Evolutionary conservation across 2,888 invertebrate genomes (phyloP).

Genomic region (Crossocerus cetratus): DNA sequence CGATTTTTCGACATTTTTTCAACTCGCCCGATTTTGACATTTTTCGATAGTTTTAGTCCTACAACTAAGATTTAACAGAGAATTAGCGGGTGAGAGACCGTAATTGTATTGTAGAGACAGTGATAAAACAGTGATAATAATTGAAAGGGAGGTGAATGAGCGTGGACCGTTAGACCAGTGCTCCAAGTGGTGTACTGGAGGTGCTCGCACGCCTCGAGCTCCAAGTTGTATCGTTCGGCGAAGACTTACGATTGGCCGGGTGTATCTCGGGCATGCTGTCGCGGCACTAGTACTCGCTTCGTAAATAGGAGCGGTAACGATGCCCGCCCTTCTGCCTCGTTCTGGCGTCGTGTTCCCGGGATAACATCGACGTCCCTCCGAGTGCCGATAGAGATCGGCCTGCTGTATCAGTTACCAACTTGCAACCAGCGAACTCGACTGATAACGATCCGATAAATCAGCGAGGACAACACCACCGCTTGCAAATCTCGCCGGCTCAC

Average conservation of each 20-base stretch:
- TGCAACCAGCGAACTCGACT: slow-evolving; percentile 20
- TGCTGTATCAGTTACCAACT: slow-evolving; percentile 7
- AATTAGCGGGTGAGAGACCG: too few species aligned
- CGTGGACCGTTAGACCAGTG: too few species aligned
- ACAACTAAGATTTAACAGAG: too few species aligned
- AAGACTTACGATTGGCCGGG: slow-evolving; percentile 1
- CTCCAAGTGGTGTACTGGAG: too few species aligned
- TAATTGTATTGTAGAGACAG: too few species aligned
- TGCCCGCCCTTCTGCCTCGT: slow-evolving; percentile 2
- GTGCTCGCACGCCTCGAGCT: too few species aligned
- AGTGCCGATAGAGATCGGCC: slow-evolving; percentile 42
- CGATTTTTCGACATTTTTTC: too few species aligned
- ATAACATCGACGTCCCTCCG: slow-evolving; percentile 40
- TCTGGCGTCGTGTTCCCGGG: slow-evolving; percentile 26
- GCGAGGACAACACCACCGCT: slow-evolving; percentile 26
- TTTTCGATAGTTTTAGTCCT: too few species aligned
- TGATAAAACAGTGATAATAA: too few species aligned
- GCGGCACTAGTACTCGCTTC: slow-evolving; percentile 15
- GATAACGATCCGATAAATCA: slow-evolving; percentile 43
- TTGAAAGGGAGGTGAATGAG: too few species aligned
- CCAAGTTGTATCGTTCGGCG: background rate
- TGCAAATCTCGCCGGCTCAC: slow-evolving; percentile 48
- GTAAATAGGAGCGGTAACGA: slow-evolving; percentile 19
- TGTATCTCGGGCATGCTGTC: slow-evolving; percentile 4
- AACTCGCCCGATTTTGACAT: too few species aligned